Evolutionary conservation across 2,888 invertebrate species (phyloP).

Genomic region (Mimas tiliae): DNA sequence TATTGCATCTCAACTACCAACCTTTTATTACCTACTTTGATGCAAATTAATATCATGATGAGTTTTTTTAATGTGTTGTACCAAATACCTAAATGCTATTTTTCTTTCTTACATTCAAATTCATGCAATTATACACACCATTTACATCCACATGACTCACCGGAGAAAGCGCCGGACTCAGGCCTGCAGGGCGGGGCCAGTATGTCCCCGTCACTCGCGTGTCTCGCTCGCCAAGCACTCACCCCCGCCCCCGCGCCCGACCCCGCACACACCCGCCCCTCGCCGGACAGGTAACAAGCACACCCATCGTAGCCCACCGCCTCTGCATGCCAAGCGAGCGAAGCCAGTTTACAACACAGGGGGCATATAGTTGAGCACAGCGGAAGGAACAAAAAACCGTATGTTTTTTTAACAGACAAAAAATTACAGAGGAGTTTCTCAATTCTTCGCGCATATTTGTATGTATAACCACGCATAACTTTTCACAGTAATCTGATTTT

Average conservation of each 20-base stretch:
- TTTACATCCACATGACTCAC: conserved; percentile 43
- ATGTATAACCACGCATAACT: too few relatives aligned
- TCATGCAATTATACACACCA: neutral
- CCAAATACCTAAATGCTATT: too few relatives aligned
- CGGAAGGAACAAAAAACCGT: neutral
- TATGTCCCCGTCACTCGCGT: conserved; percentile 76
- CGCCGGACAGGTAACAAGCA: conserved; percentile 60
- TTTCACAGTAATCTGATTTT: too few relatives aligned
- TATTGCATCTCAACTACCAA: too few relatives aligned
- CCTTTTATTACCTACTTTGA: too few relatives aligned
- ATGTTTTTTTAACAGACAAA: too few relatives aligned
- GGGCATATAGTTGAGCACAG: neutral
- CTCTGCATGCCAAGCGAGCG: conserved; percentile 49
- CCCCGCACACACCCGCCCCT: conserved; percentile 36
- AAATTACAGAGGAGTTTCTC: too few relatives aligned
- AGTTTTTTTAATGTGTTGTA: too few relatives aligned
- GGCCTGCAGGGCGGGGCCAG: conserved; percentile 67
- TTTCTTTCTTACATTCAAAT: too few relatives aligned
- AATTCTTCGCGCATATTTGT: too few relatives aligned
- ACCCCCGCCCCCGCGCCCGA: conserved; percentile 35
- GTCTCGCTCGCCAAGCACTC: conserved; percentile 53
- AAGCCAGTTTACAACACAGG: conserved; percentile 33
- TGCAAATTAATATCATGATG: too few relatives aligned
- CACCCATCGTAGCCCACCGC: conserved; percentile 68
- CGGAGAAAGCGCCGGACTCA: conserved; percentile 76